A percentile compares a stretch with the other conserved stretches of the same genome.
These are phyloP conservation scores for Vanacampus margaritifer DNA, from an alignment of 2,113 vertebrate genomes.

Conservation along the genomic window DNA sequence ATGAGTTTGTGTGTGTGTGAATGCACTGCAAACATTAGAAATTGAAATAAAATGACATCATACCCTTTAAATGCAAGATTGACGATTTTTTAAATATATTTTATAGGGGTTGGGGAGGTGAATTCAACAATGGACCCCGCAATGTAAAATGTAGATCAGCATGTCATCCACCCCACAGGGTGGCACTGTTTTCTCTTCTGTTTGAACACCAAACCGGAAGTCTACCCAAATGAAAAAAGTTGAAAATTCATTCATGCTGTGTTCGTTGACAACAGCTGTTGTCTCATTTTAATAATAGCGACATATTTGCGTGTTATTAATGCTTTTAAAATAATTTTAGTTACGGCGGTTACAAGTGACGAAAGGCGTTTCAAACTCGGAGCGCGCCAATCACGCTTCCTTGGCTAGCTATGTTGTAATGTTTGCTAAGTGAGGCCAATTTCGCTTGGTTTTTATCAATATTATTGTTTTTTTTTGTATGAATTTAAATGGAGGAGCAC, in stretches of 20 bases:
- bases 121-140: too few relatives aligned
- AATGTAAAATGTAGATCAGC: neutral
- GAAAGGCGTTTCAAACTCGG: neutral
- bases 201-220: conserved; percentile 58
- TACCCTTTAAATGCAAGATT: neutral
- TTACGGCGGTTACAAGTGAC: neutral
- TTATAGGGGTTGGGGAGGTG: too few relatives aligned
- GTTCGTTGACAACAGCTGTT: neutral
- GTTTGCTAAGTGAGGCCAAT: conserved; percentile 15
- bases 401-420: neutral
- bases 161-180: conserved; percentile 17
- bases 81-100: too few relatives aligned
- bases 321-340: neutral
- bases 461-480: neutral
- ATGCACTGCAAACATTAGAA: neutral
- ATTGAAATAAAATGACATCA: neutral
- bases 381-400: neutral
- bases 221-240: conserved; percentile 16
- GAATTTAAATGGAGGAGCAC: conserved; percentile 65
- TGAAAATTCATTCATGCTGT: neutral
- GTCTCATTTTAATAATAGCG: too few relatives aligned
- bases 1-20: neutral
- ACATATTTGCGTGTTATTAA: neutral
- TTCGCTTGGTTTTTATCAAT: neutral
- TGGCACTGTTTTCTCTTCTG: neutral